Percentiles rank a stretch among this genome's conserved stretches.
Evolutionary conservation across 2,797 vertebrate genomes (phyloP).

Genomic region (Eidolon dupreanum): DNA sequence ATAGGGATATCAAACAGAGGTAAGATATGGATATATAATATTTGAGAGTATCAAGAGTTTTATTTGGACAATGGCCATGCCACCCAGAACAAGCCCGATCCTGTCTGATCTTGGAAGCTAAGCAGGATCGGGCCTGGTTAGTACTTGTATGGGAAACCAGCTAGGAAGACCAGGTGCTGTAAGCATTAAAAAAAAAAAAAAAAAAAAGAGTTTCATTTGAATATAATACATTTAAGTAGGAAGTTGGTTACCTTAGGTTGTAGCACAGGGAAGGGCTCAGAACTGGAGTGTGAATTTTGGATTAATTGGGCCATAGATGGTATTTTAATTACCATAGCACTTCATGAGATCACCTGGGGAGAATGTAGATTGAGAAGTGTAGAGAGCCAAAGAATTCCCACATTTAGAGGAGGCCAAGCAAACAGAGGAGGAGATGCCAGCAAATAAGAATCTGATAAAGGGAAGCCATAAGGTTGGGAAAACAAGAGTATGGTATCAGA

Average conservation of each 20-base stretch:
- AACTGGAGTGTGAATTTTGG: neutral
- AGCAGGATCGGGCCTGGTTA: no score
- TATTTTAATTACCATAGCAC: neutral
- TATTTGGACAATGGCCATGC: no score
- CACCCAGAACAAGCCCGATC: no score
- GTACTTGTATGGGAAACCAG: no score
- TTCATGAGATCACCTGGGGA: neutral
- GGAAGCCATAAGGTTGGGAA: neutral
- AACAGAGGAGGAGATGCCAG: neutral
- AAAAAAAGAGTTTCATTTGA: neutral
- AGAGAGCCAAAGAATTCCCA: neutral
- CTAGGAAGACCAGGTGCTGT: no score
- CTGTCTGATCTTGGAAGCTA: no score
- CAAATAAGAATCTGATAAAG: neutral
- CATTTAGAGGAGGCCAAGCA: neutral
- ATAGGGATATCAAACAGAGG: neutral
- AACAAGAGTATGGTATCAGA: neutral
- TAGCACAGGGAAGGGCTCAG: neutral
- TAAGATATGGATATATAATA: neutral
- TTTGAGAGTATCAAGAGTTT: neutral
- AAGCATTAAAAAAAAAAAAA: no score
- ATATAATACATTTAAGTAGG: neutral
- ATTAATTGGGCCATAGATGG: neutral
- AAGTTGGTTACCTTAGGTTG: neutral
- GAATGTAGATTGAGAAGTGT: neutral